Evolutionary conservation across 2,113 vertebrate species (phyloP), one percentile per base, ranked within the genome.

Genomic region (Semnornis frantzii): DNA sequence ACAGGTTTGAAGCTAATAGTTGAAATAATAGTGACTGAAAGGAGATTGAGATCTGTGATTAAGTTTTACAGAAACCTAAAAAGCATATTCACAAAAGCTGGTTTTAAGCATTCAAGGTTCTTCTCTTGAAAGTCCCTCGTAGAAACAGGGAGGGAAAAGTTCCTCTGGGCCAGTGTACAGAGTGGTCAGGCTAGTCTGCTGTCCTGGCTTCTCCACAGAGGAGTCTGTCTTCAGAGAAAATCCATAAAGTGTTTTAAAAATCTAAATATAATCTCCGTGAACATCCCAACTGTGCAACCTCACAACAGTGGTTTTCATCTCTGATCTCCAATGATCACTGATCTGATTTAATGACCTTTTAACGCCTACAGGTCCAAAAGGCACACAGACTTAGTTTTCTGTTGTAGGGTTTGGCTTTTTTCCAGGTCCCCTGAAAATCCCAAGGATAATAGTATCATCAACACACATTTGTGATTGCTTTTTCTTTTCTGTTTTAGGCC

Each of bases 401-500:
- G 19, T 65, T 31, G 33, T 3, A 1, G 13, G 24, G 20, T 33
- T 57, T 77, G 58, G 31, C n/a, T 69, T 57, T 63, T 66, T 55
- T 42, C 72, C 34, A 65, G 48, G 50, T 65, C 85, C 60, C 20
- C 17, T 25, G 27, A 34, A 34, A 83, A 31, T 3, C 12, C 52
- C 12, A 4, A 68, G 65, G 55, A 69, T 55, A 94, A 50, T 3
- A 15, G 6, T 19, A 12, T 12, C 31, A 6, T 37, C 66, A 17
- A 5, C 71, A 27, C 30, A 2, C n/a, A 14, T 78, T 92, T 33
- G 92, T 73, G n/a, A 89, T 59, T 64, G 66, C 5, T 52, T 78
- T 94, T 68, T 94, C 12, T 91, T 63, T 92, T 97, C 94, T 94
- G 30, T 93, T 96, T 68, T 95, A 99, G 99, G 99, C 88, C 98